Conservation (phyloP, 30 jellyfish, hydroid and myxozoan species). For the Aurelia sp. region DNA sequence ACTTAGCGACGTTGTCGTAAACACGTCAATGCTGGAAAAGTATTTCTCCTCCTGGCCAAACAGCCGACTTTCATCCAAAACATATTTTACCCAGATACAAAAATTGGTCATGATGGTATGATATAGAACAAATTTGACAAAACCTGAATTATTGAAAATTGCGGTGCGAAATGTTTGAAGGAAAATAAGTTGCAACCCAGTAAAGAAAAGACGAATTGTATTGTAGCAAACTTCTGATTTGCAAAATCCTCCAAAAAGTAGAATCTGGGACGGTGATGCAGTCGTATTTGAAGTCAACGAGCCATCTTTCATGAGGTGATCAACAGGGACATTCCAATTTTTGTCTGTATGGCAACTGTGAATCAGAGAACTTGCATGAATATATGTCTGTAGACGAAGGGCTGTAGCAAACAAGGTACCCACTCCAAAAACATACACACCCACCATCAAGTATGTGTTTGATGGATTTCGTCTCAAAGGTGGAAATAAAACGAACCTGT, state of each 20-base stretch:
- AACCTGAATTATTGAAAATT: neutral
- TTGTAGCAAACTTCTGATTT: neutral
- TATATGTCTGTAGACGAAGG: neutral
- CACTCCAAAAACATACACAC: constrained; percentile 4
- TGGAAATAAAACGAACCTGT: neutral
- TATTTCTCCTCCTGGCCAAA: neutral
- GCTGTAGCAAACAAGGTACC: neutral
- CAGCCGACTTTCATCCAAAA: constrained; percentile 7
- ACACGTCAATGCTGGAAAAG: neutral
- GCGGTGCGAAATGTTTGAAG: constrained; percentile 16
- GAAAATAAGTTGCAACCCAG: neutral
- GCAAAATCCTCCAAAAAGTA: constrained; percentile 4
- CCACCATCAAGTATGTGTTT: constrained; percentile 9
- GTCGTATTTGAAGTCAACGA: neutral
- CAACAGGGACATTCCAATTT: neutral
- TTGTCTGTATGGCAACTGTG: neutral
- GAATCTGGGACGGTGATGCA: too few species aligned
- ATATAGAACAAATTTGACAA: neutral
- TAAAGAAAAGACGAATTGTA: neutral
- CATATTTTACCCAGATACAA: constrained; percentile 15
- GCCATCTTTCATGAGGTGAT: neutral
- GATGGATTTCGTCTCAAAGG: neutral
- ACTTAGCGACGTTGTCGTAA: neutral
- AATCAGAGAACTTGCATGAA: constrained; percentile 8
- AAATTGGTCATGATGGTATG: constrained; percentile 12